Base-by-base conservation (phyloP, 2,113 vertebrate genomes). In the Okapia johnstoni region DNA sequence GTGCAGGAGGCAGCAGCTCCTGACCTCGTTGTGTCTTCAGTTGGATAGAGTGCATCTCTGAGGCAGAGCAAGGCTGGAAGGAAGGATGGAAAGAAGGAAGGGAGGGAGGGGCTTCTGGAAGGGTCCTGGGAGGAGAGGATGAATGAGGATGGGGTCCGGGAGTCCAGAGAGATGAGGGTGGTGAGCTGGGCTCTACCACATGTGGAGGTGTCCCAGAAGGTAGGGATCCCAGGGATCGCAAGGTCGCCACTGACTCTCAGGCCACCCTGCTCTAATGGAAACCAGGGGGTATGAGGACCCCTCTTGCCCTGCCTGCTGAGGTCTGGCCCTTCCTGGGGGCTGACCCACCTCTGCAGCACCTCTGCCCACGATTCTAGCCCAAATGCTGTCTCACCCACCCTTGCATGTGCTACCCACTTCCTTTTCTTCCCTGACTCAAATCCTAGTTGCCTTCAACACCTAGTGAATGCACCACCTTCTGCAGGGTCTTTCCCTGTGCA, bases 321-420 rank as follows among this genome's bases (percentile, higher is more conserved):
- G 40, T 28, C 46, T 66, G 54, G n/a, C 19, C 26, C 26, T 60
- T 58, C 21, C 0, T 1, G 7, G 43, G 36, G 33, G 19, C 30
- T n/a, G 50, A 60, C 48, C 48, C 48, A 14, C 15, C 43, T 89
- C 94, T 88, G 28, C 17, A 40, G 76, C 25, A 10, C 17, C 9
- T 28, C 11, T 40, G 55, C 54, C 57, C 25, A 1, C 1, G 1
- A 15, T 12, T 21, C 63, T 40, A 33, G 54, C 48, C 77, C 55
- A 54, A 14, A 33, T 0, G 0, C 10, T 26, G 40, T 57, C n/a
- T 63, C 25, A 7, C 30, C 21, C 2, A 1, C 43, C 28, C 30
- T 30, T 3, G 28, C 14, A 16, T 15, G 0, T 46, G 54, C 19
- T 66, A 1, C 30, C 26, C 26, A 1, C 36, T 46, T 7, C 23